Conservation (phyloP, 1,140 invertebrate genomes). For the Drosophila aff. region DNA sequence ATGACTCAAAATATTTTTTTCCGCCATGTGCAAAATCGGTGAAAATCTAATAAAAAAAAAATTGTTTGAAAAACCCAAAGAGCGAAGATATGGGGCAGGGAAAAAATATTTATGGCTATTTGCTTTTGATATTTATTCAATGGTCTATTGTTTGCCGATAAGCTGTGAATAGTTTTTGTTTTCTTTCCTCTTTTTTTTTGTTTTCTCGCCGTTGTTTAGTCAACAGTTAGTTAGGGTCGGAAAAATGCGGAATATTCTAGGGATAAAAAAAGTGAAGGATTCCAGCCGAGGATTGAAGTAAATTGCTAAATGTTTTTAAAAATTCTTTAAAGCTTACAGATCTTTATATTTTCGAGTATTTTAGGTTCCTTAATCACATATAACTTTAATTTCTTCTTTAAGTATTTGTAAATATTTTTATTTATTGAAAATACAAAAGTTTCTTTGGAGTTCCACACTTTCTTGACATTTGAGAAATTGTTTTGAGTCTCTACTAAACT, state of each 20-base stretch:
- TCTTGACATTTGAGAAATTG: conserved; percentile 32
- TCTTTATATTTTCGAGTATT: neutral
- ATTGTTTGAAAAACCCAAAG: conserved; percentile 18
- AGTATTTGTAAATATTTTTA: neutral
- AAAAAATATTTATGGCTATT: conserved; percentile 78
- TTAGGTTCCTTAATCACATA: neutral
- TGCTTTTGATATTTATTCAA: conserved; percentile 82
- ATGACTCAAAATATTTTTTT: conserved; percentile 64
- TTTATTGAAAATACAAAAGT: neutral
- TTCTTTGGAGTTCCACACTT: conserved; percentile 10
- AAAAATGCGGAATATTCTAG: conserved; percentile 23
- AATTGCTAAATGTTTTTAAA: neutral
- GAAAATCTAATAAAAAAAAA: conserved; percentile 47
- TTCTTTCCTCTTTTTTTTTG: conserved; percentile 10
- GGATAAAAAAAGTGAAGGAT: conserved; percentile 5
- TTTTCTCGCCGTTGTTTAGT: conserved; percentile 16
- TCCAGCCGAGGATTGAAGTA: neutral
- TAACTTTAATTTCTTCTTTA: neutral
- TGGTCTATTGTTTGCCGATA: conserved; percentile 79
- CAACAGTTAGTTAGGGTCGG: conserved; percentile 32
- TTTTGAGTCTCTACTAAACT: conserved; percentile 9
- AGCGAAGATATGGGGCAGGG: conserved; percentile 33
- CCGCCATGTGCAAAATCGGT: conserved; percentile 64
- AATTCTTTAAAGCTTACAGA: neutral
- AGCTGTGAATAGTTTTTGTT: conserved; percentile 72